These are phyloP conservation scores for Notothenia rossii DNA, from an alignment of 2,113 vertebrate genomes.

Conservation along the genomic window DNA sequence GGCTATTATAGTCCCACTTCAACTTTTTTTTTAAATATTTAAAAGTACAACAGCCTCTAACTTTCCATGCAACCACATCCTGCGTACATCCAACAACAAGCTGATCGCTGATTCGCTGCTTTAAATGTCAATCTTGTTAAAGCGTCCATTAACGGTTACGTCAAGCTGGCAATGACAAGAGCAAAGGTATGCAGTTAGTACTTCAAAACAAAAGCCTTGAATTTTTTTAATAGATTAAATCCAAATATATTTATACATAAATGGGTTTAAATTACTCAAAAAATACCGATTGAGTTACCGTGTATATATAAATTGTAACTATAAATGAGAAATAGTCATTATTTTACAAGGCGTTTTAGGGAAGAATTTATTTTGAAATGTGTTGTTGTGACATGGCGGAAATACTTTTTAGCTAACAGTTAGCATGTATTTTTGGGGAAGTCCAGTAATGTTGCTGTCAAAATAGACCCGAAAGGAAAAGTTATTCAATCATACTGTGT, in stretches of 20 bases:
- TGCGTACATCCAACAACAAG: fast-evolving
- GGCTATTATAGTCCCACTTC: background rate
- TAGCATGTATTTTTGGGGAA: slow-evolving; percentile 6
- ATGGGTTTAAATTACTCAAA: fast-evolving
- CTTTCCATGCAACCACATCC: background rate
- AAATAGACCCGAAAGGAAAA: background rate
- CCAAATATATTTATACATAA: fast-evolving
- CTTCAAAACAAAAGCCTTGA: slow-evolving; percentile 27
- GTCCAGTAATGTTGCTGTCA: background rate
- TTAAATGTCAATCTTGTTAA: background rate
- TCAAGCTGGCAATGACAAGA: background rate
- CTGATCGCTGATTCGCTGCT: slow-evolving; percentile 11
- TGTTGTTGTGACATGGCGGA: fast-evolving
- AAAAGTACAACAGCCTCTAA: background rate
- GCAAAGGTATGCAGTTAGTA: fast-evolving
- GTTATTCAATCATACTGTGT: background rate
- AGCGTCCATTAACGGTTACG: fast-evolving
- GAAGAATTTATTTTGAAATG: slow-evolving; percentile 38
- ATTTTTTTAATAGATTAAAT: background rate
- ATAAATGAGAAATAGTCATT: fast-evolving
- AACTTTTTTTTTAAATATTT: background rate
- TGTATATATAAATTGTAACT: fast-evolving
- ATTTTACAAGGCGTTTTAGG: background rate
- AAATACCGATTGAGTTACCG: fast-evolving
- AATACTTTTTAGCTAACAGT: too few species aligned